Base-by-base conservation (phyloP, 2,113 vertebrate genomes). In the Halcyon malimbica region DNA sequence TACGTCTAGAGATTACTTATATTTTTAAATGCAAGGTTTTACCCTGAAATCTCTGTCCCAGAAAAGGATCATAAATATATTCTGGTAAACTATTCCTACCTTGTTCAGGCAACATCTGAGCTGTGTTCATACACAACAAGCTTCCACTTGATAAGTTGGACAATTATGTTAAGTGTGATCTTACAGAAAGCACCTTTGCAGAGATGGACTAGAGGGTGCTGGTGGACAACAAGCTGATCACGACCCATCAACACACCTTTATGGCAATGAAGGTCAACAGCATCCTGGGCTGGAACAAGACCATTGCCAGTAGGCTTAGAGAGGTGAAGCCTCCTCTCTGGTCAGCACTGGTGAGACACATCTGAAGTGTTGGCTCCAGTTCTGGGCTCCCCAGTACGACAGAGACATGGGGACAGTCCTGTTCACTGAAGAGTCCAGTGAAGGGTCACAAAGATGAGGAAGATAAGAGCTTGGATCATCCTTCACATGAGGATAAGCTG, bases 371-470 rank as follows among this genome's bases (percentile, higher is more conserved):
- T 94, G 23, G 3, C 6, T 60, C 24, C 31, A 28, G 26, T n/a
- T 57, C 37, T 67, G 37, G 16, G 24, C 29, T 80, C 13, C 39
- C 9, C 26, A 74, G 54, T 57, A 41, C 4, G 41, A 37, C n/a
- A 51, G 11, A 54, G 37, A 46, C 0, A 0, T 16, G 26, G 19
- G 29, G 51, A 68, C 13, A 59, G 9, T 25, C 10, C 42, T 16
- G 5, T 23, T 23, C 16, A 33, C 54, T 35, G 23, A 18, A 77
- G 11, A 81, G 7, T 6, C 20, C 53, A 50, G 24, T 20, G 24
- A 69, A 65, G 16, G 16, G 6, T 16, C 56, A 21, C 7, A 3
- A 29, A 78, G 13, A 51, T 16, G 9, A 50, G 17, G 37, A 68
- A 62, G 20, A 8, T 13, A 64, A 75, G n/a, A 63, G 10, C 6